Evolutionary conservation across 2,113 vertebrate genomes (phyloP).

Genomic region (Neogale vison): DNA sequence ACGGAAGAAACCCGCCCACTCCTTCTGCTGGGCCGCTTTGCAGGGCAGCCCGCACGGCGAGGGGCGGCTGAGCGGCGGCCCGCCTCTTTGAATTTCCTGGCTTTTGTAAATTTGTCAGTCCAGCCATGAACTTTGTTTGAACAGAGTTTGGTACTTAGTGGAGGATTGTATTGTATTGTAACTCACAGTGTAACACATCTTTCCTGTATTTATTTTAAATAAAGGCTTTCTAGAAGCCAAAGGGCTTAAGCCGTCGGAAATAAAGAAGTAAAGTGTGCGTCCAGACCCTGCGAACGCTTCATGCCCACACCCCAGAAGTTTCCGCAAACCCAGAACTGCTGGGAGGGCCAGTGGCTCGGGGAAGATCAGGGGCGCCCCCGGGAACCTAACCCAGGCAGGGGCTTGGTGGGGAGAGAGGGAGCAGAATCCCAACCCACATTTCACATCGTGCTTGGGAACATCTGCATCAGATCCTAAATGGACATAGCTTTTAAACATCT

Average conservation of each 20-base stretch:
- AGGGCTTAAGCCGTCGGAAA: constrained; percentile 77
- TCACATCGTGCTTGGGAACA: background rate
- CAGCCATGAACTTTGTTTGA: constrained; percentile 64
- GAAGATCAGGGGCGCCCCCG: background rate
- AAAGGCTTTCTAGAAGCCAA: constrained; percentile 63
- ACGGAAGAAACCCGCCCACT: background rate
- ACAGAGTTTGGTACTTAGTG: constrained; percentile 75
- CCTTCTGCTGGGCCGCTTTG: background rate
- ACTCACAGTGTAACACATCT: constrained; percentile 71
- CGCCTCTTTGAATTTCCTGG: constrained; percentile 65
- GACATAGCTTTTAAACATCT: constrained; percentile 28
- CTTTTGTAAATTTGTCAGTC: constrained; percentile 71
- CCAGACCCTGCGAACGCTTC: background rate
- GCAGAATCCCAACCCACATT: background rate
- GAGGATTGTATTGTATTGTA: constrained; percentile 72
- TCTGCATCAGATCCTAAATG: background rate
- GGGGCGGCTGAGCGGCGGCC: constrained; percentile 48
- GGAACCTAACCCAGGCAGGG: background rate
- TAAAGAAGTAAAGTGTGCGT: constrained; percentile 59
- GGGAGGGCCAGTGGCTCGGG: constrained; percentile 60
- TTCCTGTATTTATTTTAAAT: constrained; percentile 81
- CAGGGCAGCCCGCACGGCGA: background rate
- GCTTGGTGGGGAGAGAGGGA: accelerated
- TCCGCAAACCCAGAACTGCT: constrained; percentile 66
- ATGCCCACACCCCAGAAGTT: constrained; percentile 74